Percentiles rank a stretch among this genome's conserved stretches.
These are phyloP conservation scores for Aepyceros melampus DNA, from an alignment of 2,113 vertebrate species.

Conservation along the genomic window DNA sequence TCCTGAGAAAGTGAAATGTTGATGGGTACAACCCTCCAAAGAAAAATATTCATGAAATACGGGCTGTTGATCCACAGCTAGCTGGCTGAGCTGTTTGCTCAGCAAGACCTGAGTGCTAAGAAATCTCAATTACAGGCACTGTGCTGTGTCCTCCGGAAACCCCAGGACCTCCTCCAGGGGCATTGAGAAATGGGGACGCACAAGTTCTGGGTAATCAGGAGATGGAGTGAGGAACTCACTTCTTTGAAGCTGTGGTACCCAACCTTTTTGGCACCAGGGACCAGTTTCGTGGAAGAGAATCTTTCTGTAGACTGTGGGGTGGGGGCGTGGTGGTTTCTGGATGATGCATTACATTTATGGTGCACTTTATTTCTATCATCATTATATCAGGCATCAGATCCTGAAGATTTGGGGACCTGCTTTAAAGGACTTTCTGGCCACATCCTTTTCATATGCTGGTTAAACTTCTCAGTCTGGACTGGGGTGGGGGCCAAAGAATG, in stretches of 20 bases:
- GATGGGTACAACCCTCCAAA: background rate
- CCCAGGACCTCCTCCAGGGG: background rate
- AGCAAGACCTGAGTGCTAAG: background rate
- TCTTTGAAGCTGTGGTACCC: background rate
- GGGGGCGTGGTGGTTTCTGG: background rate
- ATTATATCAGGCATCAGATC: background rate
- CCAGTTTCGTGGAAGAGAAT: background rate
- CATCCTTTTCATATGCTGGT: background rate
- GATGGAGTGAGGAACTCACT: fast-evolving
- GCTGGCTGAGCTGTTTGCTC: background rate
- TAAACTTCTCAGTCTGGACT: background rate
- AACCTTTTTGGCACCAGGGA: background rate
- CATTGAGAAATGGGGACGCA: fast-evolving
- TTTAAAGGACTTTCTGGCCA: background rate
- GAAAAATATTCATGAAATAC: background rate
- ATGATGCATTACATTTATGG: background rate
- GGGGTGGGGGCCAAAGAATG: too few species aligned
- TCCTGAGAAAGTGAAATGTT: background rate
- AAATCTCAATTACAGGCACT: background rate
- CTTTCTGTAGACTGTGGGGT: background rate
- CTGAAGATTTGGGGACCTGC: background rate
- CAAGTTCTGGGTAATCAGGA: background rate
- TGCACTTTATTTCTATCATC: background rate
- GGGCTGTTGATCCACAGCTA: background rate
- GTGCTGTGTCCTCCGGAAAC: background rate